A percentile compares a stretch with the other conserved stretches of the same genome.
phyloP scores from a whole-genome alignment of 2,888 invertebrate species.

The Latrodectus hesperus region DNA sequence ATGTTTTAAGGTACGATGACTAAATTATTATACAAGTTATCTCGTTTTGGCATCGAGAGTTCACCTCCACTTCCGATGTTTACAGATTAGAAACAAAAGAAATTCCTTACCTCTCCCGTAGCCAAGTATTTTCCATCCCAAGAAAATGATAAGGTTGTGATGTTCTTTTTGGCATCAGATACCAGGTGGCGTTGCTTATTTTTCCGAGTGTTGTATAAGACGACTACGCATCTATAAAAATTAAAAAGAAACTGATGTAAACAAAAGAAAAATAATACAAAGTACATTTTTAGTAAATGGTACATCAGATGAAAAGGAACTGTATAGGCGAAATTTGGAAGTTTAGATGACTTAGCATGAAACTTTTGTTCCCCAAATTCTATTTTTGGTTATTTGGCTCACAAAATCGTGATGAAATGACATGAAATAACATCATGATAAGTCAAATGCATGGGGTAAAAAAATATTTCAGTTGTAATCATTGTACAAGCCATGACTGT shows the following conservation, averaged over 20 bases:
- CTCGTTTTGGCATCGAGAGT: too few species aligned
- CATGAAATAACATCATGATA: not conserved
- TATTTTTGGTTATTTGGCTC: not conserved
- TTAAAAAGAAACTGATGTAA: not conserved
- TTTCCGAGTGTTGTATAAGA: constrained; percentile 90
- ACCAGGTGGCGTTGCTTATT: constrained; percentile 88
- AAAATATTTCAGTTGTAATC: too few species aligned
- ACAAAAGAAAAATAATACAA: too few species aligned
- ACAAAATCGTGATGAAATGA: not conserved
- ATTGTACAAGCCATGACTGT: too few species aligned
- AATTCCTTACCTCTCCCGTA: constrained; percentile 84
- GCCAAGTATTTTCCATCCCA: constrained; percentile 93
- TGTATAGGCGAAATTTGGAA: too few species aligned
- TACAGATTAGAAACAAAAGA: not conserved
- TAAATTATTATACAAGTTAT: too few species aligned
- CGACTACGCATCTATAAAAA: constrained; percentile 90
- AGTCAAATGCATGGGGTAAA: not conserved
- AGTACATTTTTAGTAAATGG: too few species aligned
- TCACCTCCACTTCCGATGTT: not conserved
- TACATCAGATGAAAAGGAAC: too few species aligned
- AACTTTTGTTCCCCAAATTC: constrained; percentile 71
- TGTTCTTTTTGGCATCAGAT: constrained; percentile 91
- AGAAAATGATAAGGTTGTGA: constrained; percentile 93
- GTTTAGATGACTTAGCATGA: too few species aligned
- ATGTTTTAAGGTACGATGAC: too few species aligned